phyloP scores from a whole-genome alignment of 2,797 vertebrate species.

The Ctenochaetus hawaiiensis region DNA sequence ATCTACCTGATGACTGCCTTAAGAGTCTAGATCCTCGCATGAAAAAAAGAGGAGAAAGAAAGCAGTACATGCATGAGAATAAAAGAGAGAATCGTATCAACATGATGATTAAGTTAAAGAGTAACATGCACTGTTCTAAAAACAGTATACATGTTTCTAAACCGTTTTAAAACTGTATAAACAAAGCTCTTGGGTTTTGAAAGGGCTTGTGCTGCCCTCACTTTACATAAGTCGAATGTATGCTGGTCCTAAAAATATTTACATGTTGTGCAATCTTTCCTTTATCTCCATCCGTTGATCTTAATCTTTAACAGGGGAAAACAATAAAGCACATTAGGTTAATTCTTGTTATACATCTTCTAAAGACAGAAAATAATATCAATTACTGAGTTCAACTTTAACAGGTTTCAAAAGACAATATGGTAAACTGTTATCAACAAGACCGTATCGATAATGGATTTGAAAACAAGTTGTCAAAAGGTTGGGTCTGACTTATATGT shows the following conservation, averaged over 20 bases:
- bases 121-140: too few relatives aligned
- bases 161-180: neutral
- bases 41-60: constrained; percentile 17
- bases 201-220: neutral
- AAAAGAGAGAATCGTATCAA: neutral
- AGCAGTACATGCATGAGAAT: constrained; percentile 4
- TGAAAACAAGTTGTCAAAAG: too few relatives aligned
- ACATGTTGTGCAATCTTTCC: neutral
- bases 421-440: neutral
- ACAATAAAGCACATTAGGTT: neutral
- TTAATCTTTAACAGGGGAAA: neutral
- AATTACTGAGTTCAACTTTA: neutral
- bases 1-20: constrained; percentile 29
- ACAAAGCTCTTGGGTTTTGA: neutral
- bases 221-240: neutral
- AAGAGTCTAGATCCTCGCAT: constrained; percentile 14
- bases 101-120: neutral
- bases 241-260: neutral
- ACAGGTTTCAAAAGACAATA: neutral
- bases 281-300: neutral
- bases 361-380: neutral
- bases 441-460: too few relatives aligned
- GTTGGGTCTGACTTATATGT: neutral
- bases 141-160: too few relatives aligned
- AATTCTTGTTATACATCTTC: neutral